Base-by-base conservation (phyloP, 2,888 invertebrate genomes). In the Scotopteryx bipunctaria region DNA sequence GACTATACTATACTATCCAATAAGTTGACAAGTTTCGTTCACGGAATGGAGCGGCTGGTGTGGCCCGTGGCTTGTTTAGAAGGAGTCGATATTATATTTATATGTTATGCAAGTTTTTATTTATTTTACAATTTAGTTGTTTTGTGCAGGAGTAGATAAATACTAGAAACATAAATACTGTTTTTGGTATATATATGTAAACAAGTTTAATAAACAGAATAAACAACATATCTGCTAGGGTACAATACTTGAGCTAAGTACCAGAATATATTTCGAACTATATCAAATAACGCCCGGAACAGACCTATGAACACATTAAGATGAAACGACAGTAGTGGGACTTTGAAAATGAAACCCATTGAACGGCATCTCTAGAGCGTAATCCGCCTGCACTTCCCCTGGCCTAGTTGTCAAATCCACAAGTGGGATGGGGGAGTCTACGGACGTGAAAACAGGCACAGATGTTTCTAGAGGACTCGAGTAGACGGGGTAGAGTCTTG, bases 291-390 rank as follows among this genome's bases (percentile, higher is more conserved):
- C 13, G 79, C 67, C 43, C 74, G 68, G 53, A 87, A 78, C 15
- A 90, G 68, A 49, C 67, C 68, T 9, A 77, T 52, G 48, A 89
- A 83, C 29, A 84, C 71, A 64, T 86, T 80, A 89, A 89, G 87
- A 63, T 88, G 87, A 78, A 90, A 90, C 62, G 83, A 88, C 69
- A 89, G 87, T 64, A 90, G 82, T 67, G 89, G 89, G 78, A 88
- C 76, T 84, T 87, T 88, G 89, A 90, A 87, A 89, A 64, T 72
- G 86, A 78, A 91, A 80, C 64, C 86, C 76, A 81, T 91, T 90
- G 61, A 83, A 89, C 5, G 91, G 91, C 19, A 91, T 65, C 60
- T 91, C 91, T 58, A 91, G 58, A 1, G 90, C 72, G 56, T 88
- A 90, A 60, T 91, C 91, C 0, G 90, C 89, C 58, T 90, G 89